These are phyloP conservation scores for Aphelinus certus DNA, from an alignment of 1,140 invertebrate species.

Conservation along the genomic window DNA sequence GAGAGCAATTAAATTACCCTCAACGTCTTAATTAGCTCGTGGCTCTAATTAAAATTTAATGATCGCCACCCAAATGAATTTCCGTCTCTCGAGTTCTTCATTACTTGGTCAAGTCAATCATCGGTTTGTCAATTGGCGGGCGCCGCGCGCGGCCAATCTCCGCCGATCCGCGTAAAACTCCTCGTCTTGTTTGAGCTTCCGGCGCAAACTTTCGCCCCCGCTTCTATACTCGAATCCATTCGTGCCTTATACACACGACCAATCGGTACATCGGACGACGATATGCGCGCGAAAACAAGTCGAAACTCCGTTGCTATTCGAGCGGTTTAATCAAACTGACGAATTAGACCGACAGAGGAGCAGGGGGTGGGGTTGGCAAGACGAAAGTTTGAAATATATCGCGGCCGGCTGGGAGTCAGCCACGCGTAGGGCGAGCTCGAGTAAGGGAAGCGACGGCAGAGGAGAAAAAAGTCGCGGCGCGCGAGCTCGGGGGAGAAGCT, in stretches of 20 bases:
- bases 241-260: no score
- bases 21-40: constrained; percentile 55
- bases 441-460: not conserved
- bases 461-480: constrained; percentile 25
- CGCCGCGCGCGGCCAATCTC: not conserved
- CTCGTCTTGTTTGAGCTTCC: no score
- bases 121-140: constrained; percentile 32
- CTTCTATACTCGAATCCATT: no score
- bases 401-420: no score
- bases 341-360: no score
- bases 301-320: not conserved
- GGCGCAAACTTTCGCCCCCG: no score
- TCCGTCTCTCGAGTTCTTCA: constrained; percentile 40
- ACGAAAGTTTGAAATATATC: no score
- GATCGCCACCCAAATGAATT: constrained; percentile 50
- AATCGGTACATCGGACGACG: no score
- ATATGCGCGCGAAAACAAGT: constrained; percentile 8
- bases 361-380: no score
- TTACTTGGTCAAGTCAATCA: constrained; percentile 32
- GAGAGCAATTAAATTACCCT: not conserved
- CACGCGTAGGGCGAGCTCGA: constrained; percentile 4
- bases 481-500: constrained; percentile 35
- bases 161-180: no score
- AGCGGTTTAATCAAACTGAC: no score
- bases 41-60: constrained; percentile 63